phyloP scores from a whole-genome alignment of 2,888 invertebrate species.

The Tholera decimalis region DNA sequence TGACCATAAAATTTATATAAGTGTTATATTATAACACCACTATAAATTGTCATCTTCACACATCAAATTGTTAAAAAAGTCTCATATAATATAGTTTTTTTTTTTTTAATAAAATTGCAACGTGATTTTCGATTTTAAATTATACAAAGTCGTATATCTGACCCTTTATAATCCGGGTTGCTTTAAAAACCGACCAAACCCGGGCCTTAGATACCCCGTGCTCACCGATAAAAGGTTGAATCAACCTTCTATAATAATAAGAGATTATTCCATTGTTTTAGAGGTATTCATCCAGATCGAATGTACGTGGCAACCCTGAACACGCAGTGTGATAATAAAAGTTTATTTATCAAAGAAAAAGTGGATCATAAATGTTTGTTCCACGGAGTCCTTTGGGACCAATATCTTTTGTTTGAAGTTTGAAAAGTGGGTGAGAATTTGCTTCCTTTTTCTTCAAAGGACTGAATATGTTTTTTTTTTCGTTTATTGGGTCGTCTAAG shows the following conservation, averaged over 20 bases:
- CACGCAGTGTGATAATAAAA: constrained; percentile 31
- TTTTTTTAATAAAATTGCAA: no score
- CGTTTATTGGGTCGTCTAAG: constrained; percentile 8
- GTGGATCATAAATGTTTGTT: constrained; percentile 66
- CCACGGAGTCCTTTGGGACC: constrained; percentile 50
- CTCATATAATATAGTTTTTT: no score
- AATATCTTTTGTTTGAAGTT: constrained; percentile 36
- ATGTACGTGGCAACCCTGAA: constrained; percentile 28
- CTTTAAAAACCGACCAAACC: constrained; percentile 4
- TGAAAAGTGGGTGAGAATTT: constrained; percentile 21
- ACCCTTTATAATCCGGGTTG: constrained; percentile 38
- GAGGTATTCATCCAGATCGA: constrained; percentile 16
- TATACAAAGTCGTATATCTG: constrained; percentile 30
- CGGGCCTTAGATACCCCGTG: constrained; percentile 21
- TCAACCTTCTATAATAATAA: constrained; percentile 19
- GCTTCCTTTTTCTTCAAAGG: constrained; percentile 24
- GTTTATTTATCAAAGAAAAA: constrained; percentile 61
- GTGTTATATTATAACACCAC: no score
- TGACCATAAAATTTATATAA: no score
- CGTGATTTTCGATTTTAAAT: no score
- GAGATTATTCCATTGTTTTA: background rate
- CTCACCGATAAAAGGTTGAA: constrained; percentile 37
- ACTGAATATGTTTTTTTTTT: constrained; percentile 18
- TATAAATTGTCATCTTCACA: no score
- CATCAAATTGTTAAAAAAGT: no score